Evolutionary conservation across 2,113 vertebrate species (phyloP), one percentile per base, ranked within the genome.

Genomic region (Chamaetylas fuelleborni): DNA sequence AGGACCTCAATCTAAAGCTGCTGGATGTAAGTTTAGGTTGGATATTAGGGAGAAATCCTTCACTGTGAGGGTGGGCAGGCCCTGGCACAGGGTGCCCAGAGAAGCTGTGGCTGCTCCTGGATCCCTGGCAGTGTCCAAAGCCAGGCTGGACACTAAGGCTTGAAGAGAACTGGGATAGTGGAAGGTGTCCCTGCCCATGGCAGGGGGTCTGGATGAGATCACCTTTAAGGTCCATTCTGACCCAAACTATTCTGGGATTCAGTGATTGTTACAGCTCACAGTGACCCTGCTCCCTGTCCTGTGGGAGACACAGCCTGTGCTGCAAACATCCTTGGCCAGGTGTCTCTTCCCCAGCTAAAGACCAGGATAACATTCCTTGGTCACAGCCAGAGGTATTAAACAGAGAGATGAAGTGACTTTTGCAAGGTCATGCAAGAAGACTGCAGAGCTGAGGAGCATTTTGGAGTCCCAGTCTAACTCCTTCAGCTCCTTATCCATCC

Each of bases 111-210:
- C 69, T 81, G 61, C 9, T 7, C 38, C 24, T 40, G 70, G 24
- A 67, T 67, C 29, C n/a, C 38, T 67, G 61, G 29, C 0, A 47
- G 19, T 67, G n/a, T 0, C 8, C n/a, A 14, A 60, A 19, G 19
- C 19, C 15, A 8, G 15, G 11, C 1, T 67, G 50, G 33, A 65
- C 2, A 28, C 2, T 29, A 1, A 4, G 26, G 25, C 12, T 72
- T 13, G n/a, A n/a, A n/a, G 45, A 60, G 19, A 6, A n/a, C 0
- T 40, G 38, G 28, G 19, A 1, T 0, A 12, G 28, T 40, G 19
- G 24, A 8, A 74, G n/a, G 13, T 51, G 45, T 53, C n/a, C 38
- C 28, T 73, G 51, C 34, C 42, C 25, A 13, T 25, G 51, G 34
- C 34, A 85, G 51, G 19, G 33, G 19, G 25, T 33, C 47, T 50